phyloP scores from a whole-genome alignment of 2,888 invertebrate species.

The Priocnemis perturbator region DNA sequence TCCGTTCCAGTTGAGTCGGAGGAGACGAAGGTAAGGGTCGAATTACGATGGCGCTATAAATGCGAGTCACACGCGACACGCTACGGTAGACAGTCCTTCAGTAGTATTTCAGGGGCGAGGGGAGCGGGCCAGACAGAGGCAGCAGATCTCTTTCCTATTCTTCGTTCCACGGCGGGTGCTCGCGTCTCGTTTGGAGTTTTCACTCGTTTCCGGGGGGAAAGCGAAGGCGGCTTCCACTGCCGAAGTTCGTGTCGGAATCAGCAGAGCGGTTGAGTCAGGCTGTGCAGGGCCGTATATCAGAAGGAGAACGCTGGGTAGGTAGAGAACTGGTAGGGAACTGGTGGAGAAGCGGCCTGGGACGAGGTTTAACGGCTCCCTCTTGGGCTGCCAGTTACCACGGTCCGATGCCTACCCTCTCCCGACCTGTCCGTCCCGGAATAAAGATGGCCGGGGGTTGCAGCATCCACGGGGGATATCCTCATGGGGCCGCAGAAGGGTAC shows the following conservation, averaged over 20 bases:
- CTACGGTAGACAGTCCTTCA: not conserved
- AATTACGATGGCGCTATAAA: no score
- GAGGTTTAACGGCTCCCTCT: conserved; percentile 74
- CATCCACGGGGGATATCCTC: conserved; percentile 61
- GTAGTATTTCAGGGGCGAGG: conserved; percentile 4
- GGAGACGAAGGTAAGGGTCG: not conserved
- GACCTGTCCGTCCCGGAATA: conserved; percentile 72
- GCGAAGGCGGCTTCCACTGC: conserved; percentile 38
- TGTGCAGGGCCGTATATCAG: conserved; percentile 69
- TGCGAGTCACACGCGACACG: not conserved
- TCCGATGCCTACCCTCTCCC: conserved; percentile 74
- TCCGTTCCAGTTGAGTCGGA: not conserved
- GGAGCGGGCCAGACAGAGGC: not conserved
- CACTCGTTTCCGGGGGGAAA: conserved; percentile 43
- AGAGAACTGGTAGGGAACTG: conserved; percentile 30
- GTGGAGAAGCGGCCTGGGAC: conserved; percentile 61
- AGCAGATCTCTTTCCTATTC: no score
- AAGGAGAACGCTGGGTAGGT: conserved; percentile 54
- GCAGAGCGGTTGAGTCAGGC: conserved; percentile 57
- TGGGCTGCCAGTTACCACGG: conserved; percentile 74
- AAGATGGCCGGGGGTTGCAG: conserved; percentile 68
- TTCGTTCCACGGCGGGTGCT: no score
- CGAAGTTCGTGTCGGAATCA: conserved; percentile 61
- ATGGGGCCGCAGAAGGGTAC: conserved; percentile 60
- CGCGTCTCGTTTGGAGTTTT: conserved; percentile 46